These are phyloP conservation scores for Cebidichthys violaceus DNA, from an alignment of 2,113 vertebrate genomes.

Conservation along the genomic window DNA sequence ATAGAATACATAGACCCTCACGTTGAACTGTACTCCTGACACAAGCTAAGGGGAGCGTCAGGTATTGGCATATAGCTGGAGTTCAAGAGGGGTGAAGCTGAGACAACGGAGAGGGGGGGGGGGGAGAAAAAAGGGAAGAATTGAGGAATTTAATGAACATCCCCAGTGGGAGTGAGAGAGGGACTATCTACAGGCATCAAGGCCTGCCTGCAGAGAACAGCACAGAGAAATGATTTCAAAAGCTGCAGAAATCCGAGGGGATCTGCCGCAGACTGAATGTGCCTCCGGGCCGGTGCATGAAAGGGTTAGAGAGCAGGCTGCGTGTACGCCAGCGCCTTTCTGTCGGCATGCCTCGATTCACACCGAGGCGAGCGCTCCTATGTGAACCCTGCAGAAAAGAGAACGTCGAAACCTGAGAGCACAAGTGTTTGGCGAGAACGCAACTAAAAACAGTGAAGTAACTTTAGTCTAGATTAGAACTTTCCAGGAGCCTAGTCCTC, in stretches of 20 bases:
- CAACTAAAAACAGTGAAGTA: constrained; percentile 57
- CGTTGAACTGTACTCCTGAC: constrained; percentile 44
- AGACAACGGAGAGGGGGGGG: constrained; percentile 63
- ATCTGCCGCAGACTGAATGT: constrained; percentile 80
- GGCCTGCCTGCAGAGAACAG: constrained; percentile 72
- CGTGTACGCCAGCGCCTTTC: constrained; percentile 64
- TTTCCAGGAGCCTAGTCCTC: constrained; percentile 50
- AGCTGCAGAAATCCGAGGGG: constrained; percentile 79
- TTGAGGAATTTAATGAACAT: constrained; percentile 83
- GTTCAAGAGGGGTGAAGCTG: constrained; percentile 73
- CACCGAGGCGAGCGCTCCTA: constrained; percentile 61
- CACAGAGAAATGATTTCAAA: constrained; percentile 77
- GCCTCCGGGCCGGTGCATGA: constrained; percentile 75
- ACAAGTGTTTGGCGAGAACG: constrained; percentile 54
- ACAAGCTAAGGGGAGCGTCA: constrained; percentile 42
- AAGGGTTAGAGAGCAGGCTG: constrained; percentile 68
- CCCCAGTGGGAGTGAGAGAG: constrained; percentile 74
- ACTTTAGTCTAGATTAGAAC: constrained; percentile 47
- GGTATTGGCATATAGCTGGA: constrained; percentile 43
- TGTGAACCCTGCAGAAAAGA: constrained; percentile 61
- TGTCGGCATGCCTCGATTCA: constrained; percentile 64
- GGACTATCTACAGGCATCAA: constrained; percentile 75
- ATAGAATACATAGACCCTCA: constrained; percentile 17
- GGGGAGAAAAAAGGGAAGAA: constrained; percentile 49
- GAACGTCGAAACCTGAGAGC: constrained; percentile 76